These are phyloP conservation scores for rat (Rattus norvegicus) DNA, from an alignment of 2,113 vertebrate genomes.

Conservation along the genomic window GRCr8 NC_086040.1:4399001-4399500, in stretches of 20 bases:
- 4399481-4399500: background rate
- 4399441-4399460: background rate
- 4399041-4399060: background rate
- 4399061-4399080: background rate
- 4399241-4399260: background rate
- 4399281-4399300: background rate
- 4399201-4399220: background rate
- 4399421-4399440: background rate
- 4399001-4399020: background rate
- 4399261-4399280: no score
- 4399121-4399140: background rate
- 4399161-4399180: background rate
- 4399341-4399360: background rate
- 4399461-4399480: background rate
- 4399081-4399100: background rate
- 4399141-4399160: background rate
- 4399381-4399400: background rate
- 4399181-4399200: background rate
- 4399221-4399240: background rate
- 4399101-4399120: background rate
- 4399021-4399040: background rate
- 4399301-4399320: background rate
- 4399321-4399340: background rate
- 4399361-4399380: no score
- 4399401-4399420: background rate